Evolutionary conservation across 1,140 invertebrate species (phyloP).

Genomic region (Rhizoglyphus robini): DNA sequence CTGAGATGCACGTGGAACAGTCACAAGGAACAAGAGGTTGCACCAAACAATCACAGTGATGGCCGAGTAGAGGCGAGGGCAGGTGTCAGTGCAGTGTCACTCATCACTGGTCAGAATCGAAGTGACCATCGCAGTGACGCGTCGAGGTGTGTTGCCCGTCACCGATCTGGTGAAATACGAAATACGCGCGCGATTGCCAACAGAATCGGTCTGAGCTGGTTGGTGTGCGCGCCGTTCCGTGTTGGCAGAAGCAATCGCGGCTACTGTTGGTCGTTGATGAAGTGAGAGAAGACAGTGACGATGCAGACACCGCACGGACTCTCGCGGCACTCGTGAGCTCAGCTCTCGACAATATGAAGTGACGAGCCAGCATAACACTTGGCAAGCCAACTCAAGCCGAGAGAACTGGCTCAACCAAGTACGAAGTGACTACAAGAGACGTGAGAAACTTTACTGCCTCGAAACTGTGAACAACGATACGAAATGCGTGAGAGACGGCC

Average conservation of each 20-base stretch:
- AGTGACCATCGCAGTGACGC: too few species aligned
- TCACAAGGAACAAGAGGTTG: not conserved
- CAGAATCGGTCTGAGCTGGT: not conserved
- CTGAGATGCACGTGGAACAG: not conserved
- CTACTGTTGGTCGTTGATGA: not conserved
- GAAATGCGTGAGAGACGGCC: not conserved
- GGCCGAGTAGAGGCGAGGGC: too few species aligned
- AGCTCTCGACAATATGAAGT: not conserved
- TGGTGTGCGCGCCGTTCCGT: not conserved
- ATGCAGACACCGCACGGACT: not conserved
- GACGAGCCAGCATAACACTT: not conserved
- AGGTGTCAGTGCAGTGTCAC: not conserved
- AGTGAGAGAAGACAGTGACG: slow-evolving; percentile 2
- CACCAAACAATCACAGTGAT: too few species aligned
- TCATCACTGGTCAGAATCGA: not conserved
- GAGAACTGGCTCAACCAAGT: not conserved
- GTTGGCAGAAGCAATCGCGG: not conserved
- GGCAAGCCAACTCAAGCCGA: not conserved
- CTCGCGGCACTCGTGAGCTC: not conserved
- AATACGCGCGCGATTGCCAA: not conserved
- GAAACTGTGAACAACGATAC: slow-evolving; percentile 14
- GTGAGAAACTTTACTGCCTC: not conserved
- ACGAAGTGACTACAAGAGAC: not conserved
- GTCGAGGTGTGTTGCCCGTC: not conserved
- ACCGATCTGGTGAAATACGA: not conserved